These are phyloP conservation scores for Dipus sagitta DNA, from an alignment of 2,797 vertebrate species.

Conservation along the genomic window DNA sequence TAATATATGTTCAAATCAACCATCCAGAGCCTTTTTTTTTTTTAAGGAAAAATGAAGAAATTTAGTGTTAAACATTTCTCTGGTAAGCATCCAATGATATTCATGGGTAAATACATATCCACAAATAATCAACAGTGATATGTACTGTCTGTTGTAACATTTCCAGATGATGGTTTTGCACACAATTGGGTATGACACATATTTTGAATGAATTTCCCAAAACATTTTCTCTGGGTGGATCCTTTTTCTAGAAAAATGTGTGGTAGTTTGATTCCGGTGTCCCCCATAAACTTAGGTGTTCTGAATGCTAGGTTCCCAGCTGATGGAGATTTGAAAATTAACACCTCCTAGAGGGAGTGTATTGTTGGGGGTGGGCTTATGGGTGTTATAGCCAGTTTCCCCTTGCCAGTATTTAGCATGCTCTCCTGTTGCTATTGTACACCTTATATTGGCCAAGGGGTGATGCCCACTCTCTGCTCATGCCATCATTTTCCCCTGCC, in stretches of 20 bases:
- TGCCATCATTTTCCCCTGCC: no score
- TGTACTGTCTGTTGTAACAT: not conserved
- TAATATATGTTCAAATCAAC: not conserved
- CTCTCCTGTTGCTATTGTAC: no score
- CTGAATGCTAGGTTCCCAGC: no score
- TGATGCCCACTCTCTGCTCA: no score
- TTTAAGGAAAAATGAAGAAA: not conserved
- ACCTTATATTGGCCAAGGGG: no score
- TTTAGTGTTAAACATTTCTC: not conserved
- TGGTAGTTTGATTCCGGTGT: no score
- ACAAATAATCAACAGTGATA: not conserved
- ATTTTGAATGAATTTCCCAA: not conserved
- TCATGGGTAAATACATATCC: not conserved
- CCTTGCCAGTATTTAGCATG: no score
- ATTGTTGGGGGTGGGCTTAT: no score
- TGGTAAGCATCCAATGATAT: not conserved
- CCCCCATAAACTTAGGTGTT: no score
- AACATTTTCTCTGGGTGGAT: not conserved
- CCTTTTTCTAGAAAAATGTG: not conserved
- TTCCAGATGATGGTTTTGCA: constrained; percentile 12
- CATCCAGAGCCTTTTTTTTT: not conserved
- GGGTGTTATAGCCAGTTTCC: no score
- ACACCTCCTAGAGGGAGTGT: no score
- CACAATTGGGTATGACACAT: not conserved
- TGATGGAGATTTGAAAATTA: no score